phyloP scores from a whole-genome alignment of 2,888 invertebrate species.

The Augochlorella aurata region DNA sequence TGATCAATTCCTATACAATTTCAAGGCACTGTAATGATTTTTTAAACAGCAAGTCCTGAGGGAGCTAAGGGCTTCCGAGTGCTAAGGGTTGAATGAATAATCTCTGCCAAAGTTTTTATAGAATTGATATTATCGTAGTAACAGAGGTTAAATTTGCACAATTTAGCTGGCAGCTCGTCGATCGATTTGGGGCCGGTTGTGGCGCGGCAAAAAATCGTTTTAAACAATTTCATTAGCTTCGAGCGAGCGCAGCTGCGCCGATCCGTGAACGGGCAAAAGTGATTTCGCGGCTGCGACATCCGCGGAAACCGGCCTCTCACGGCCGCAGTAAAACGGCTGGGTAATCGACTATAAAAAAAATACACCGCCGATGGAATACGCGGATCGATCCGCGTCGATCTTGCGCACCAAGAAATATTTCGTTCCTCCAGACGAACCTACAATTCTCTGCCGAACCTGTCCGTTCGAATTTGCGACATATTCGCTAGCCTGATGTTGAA shows the following conservation, averaged over 20 bases:
- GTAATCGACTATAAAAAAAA: constrained; percentile 62
- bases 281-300: constrained; percentile 21
- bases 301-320: constrained; percentile 5
- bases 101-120: too few relatives aligned
- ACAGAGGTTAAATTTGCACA: too few relatives aligned
- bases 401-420: constrained; percentile 1
- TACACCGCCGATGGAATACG: constrained; percentile 40
- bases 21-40: too few relatives aligned
- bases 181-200: background rate
- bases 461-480: background rate
- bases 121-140: too few relatives aligned
- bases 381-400: background rate
- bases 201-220: constrained; percentile 15
- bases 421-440: background rate
- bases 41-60: too few relatives aligned
- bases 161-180: background rate
- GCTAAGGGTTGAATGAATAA: too few relatives aligned
- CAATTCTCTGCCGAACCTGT: background rate
- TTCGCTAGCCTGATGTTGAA: too few relatives aligned
- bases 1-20: too few relatives aligned
- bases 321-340: constrained; percentile 55
- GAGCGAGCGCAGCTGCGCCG: constrained; percentile 27
- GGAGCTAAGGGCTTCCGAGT: too few relatives aligned
- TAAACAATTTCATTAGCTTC: constrained; percentile 38
- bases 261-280: constrained; percentile 33